Evolutionary conservation across 2,113 vertebrate species (phyloP).

Genomic region (Tautogolabrus adspersus): DNA sequence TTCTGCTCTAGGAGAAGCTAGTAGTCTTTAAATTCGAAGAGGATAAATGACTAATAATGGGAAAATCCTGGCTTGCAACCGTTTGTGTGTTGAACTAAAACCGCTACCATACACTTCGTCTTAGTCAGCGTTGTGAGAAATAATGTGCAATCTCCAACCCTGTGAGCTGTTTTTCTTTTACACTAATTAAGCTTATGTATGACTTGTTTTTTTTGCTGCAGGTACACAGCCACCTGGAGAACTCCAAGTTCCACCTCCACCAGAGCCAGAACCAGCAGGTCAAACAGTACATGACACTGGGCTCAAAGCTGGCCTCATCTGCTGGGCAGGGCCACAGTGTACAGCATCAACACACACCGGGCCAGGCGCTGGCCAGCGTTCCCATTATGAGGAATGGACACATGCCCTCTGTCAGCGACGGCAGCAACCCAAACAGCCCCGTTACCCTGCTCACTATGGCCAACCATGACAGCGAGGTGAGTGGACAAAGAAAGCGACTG

Average conservation of each 20-base stretch:
- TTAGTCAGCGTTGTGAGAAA: slow-evolving; percentile 28
- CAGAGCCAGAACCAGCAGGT: slow-evolving; percentile 90
- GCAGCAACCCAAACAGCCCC: slow-evolving; percentile 82
- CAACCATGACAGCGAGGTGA: slow-evolving; percentile 87
- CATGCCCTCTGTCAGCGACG: slow-evolving; percentile 78
- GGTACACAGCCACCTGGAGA: slow-evolving; percentile 93
- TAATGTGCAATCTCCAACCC: neutral
- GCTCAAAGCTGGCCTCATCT: slow-evolving; percentile 87
- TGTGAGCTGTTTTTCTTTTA: neutral
- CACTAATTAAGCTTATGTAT: neutral
- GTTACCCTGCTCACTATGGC: slow-evolving; percentile 87
- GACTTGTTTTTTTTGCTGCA: slow-evolving; percentile 56
- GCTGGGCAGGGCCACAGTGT: slow-evolving; percentile 80
- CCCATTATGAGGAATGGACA: slow-evolving; percentile 86
- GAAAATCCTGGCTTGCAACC: neutral
- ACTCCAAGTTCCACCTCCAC: slow-evolving; percentile 90
- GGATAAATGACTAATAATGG: slow-evolving; percentile 14
- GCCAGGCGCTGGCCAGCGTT: slow-evolving; percentile 78
- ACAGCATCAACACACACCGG: slow-evolving; percentile 78
- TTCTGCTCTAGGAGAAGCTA: neutral
- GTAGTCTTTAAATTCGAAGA: neutral
- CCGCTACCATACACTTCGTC: neutral
- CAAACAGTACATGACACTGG: slow-evolving; percentile 92
- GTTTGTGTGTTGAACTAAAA: slow-evolving; percentile 1
- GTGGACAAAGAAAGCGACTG: slow-evolving; percentile 37